phyloP scores from a whole-genome alignment of 2,797 vertebrate genomes.

The Leuciscus waleckii region DNA sequence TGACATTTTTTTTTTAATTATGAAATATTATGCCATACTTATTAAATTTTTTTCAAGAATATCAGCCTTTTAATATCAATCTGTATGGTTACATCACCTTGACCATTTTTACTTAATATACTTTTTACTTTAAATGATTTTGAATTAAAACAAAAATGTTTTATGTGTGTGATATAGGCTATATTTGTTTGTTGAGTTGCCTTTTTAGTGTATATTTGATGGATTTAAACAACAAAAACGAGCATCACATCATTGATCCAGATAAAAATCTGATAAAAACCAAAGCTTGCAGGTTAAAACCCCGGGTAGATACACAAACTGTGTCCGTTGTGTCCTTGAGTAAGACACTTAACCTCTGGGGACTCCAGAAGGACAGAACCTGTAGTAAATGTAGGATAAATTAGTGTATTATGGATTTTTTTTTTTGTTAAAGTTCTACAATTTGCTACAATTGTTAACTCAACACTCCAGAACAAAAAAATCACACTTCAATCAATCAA shows the following conservation, averaged over 20 bases:
- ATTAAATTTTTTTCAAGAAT: no score
- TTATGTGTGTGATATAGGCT: neutral
- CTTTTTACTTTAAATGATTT: neutral
- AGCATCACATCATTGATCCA: neutral
- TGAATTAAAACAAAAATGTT: no score
- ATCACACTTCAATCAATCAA: neutral
- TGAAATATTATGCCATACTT: neutral
- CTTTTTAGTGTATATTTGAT: neutral
- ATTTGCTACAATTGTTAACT: neutral
- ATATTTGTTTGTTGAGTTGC: neutral
- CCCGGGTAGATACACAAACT: neutral
- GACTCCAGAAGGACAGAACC: neutral
- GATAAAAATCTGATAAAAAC: neutral
- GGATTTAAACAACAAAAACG: neutral
- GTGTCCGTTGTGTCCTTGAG: conserved; percentile 25
- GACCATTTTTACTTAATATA: no score
- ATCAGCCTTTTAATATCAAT: neutral
- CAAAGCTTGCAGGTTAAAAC: conserved; percentile 6
- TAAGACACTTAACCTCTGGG: neutral
- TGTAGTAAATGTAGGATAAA: neutral
- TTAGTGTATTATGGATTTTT: neutral
- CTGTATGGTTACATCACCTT: neutral
- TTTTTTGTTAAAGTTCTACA: neutral
- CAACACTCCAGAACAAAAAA: neutral
- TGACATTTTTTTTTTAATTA: neutral